Conservation (phyloP, 2,888 invertebrate genomes). For the Biston betularia region DNA sequence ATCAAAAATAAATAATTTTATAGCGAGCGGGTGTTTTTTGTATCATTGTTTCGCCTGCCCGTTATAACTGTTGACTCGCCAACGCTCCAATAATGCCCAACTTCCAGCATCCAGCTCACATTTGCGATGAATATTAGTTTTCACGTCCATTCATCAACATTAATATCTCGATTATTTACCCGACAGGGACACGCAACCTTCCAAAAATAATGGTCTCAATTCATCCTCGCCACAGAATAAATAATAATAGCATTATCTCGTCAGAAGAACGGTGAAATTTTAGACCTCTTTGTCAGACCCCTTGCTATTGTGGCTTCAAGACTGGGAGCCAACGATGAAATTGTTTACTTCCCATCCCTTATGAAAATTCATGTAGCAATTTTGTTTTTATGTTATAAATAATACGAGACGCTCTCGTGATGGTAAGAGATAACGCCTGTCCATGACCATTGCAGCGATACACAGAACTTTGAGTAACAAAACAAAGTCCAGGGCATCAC, state of each 20-base stretch:
- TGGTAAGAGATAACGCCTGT: no score
- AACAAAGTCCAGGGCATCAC: no score
- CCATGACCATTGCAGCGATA: no score
- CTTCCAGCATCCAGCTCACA: background rate
- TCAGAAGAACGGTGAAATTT: conserved; percentile 39
- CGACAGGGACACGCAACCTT: conserved; percentile 38
- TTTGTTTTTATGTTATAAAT: no score
- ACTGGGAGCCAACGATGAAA: background rate
- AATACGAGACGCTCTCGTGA: no score
- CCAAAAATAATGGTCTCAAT: conserved; percentile 36
- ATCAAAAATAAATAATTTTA: no score
- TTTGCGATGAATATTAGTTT: conserved; percentile 24
- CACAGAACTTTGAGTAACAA: no score
- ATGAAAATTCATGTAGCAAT: no score
- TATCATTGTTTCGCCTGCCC: no score
- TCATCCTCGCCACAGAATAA: conserved; percentile 26
- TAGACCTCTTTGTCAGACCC: conserved; percentile 40
- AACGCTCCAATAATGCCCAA: no score
- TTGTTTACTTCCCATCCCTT: background rate
- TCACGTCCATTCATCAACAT: conserved; percentile 27
- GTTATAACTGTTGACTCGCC: background rate
- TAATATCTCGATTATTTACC: conserved; percentile 32
- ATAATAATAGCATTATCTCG: conserved; percentile 14
- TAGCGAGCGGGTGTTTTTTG: no score
- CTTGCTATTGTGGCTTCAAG: conserved; percentile 29